Conservation (phyloP, 2,888 invertebrate genomes). For the Ormyrus pomaceus region DNA sequence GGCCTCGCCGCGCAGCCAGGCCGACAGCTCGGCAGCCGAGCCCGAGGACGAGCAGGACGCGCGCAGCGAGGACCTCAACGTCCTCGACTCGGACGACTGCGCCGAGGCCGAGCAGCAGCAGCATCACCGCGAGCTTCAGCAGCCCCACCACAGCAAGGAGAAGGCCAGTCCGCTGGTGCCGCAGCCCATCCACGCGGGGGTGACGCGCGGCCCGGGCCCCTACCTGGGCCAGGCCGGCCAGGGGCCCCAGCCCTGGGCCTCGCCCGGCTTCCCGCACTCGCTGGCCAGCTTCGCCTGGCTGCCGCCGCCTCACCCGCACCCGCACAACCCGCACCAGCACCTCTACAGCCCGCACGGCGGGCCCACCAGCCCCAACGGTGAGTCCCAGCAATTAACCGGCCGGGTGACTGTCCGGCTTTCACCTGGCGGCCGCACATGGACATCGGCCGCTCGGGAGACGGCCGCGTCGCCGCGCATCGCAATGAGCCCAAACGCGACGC, state of each 20-base stretch:
- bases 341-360: constrained; percentile 73
- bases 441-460: not conserved
- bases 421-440: constrained; percentile 19
- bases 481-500: too few species aligned
- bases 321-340: constrained; percentile 78
- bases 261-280: constrained; percentile 74
- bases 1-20: constrained; percentile 63
- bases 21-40: constrained; percentile 15
- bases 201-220: constrained; percentile 77
- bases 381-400: constrained; percentile 48
- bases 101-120: constrained; percentile 64
- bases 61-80: constrained; percentile 73
- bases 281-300: constrained; percentile 83
- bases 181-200: constrained; percentile 80
- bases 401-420: not conserved
- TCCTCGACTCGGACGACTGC: constrained; percentile 72
- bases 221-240: constrained; percentile 78
- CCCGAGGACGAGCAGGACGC: constrained; percentile 60
- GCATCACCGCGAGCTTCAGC: constrained; percentile 23
- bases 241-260: constrained; percentile 75
- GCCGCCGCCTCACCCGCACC: constrained; percentile 78
- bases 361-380: constrained; percentile 74
- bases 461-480: constrained; percentile 12
- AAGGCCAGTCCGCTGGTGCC: constrained; percentile 80
- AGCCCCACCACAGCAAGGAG: constrained; percentile 63